phyloP scores from a whole-genome alignment of 2,113 vertebrate genomes.

The Notarius lentiginosus region DNA sequence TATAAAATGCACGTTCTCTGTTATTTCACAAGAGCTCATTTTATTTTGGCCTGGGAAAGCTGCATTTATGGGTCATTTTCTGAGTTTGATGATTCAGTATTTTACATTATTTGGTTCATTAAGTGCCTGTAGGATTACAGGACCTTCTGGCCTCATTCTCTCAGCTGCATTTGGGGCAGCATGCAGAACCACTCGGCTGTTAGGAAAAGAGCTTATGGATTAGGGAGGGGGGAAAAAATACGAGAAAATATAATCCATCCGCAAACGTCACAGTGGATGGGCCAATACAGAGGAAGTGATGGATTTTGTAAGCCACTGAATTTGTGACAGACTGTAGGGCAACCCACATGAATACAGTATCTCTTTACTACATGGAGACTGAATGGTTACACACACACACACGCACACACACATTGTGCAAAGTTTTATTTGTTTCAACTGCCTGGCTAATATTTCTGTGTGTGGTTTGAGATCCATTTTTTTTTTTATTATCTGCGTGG shows the following conservation, averaged over 20 bases:
- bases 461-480: background rate
- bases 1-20: background rate
- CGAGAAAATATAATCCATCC: slow-evolving; percentile 48
- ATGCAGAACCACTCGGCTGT: slow-evolving; percentile 42
- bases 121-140: slow-evolving; percentile 14
- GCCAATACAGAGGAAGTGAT: slow-evolving; percentile 37
- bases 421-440: slow-evolving; percentile 8
- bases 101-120: background rate
- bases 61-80: background rate
- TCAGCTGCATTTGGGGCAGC: slow-evolving; percentile 35
- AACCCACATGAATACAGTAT: slow-evolving; percentile 31
- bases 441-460: background rate
- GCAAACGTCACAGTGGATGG: slow-evolving; percentile 48
- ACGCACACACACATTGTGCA: background rate
- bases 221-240: slow-evolving; percentile 24
- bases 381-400: background rate
- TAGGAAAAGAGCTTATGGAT: slow-evolving; percentile 52
- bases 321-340: slow-evolving; percentile 52
- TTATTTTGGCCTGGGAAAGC: background rate
- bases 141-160: slow-evolving; percentile 23
- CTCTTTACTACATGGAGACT: slow-evolving; percentile 13
- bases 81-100: background rate
- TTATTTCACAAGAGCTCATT: background rate
- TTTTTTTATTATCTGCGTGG: background rate
- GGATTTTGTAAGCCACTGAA: slow-evolving; percentile 55